Conservation (phyloP, 2,888 invertebrate genomes). For the Argyra leucocephala region DNA sequence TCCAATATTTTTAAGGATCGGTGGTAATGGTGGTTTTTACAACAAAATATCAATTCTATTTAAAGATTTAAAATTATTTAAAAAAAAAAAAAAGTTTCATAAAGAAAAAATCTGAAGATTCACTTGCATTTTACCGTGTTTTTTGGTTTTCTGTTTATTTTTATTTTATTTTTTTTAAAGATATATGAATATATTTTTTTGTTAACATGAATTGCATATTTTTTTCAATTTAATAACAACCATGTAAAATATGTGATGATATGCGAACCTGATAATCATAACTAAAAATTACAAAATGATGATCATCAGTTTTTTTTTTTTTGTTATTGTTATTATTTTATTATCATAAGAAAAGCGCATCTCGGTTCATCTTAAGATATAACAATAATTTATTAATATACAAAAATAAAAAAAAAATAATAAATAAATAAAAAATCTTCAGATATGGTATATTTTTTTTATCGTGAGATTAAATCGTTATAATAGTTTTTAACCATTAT, state of each 20-base stretch:
- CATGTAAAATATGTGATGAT: background rate
- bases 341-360: background rate
- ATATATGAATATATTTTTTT: too few species aligned
- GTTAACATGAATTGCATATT: constrained; percentile 4
- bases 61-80: background rate
- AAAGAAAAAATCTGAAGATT: background rate
- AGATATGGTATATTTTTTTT: background rate
- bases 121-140: background rate
- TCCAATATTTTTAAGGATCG: constrained; percentile 4
- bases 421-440: background rate
- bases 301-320: too few species aligned
- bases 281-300: too few species aligned
- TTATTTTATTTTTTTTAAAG: background rate
- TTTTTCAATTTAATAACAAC: background rate
- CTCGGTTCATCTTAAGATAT: background rate
- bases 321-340: too few species aligned
- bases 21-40: too few species aligned
- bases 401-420: background rate
- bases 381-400: background rate
- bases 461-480: background rate
- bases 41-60: background rate
- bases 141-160: too few species aligned
- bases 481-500: background rate
- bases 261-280: constrained; percentile 1
- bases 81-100: too few species aligned